Evolutionary conservation across 1,140 invertebrate genomes (phyloP).

Genomic region (Centruroides sculpturatus): DNA sequence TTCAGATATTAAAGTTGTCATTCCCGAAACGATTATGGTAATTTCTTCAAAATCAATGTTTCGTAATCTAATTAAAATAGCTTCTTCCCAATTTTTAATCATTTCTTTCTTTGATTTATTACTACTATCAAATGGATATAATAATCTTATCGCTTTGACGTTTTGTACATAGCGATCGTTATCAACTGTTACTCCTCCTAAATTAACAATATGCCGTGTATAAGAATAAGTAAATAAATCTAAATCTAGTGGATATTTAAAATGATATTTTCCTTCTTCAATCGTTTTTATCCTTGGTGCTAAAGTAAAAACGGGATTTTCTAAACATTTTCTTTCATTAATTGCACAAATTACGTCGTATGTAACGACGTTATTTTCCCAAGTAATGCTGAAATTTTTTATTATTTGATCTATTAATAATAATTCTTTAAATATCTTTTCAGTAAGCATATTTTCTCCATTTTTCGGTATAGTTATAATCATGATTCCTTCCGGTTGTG

Average conservation of each 20-base stretch:
- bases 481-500: constrained; percentile 70
- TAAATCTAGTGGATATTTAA: constrained; percentile 75
- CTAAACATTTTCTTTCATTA: constrained; percentile 64
- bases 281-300: constrained; percentile 62
- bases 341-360: constrained; percentile 67
- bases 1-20: constrained; percentile 69
- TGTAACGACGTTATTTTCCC: constrained; percentile 3
- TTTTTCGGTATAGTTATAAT: constrained; percentile 70
- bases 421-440: constrained; percentile 60
- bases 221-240: constrained; percentile 69
- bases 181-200: constrained; percentile 58
- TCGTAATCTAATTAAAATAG: constrained; percentile 55
- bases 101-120: constrained; percentile 58
- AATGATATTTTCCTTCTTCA: constrained; percentile 49
- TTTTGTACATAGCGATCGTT: constrained; percentile 53
- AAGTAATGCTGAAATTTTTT: constrained; percentile 48
- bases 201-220: constrained; percentile 67
- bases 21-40: constrained; percentile 62
- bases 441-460: constrained; percentile 57
- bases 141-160: constrained; percentile 64
- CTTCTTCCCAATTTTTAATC: constrained; percentile 73
- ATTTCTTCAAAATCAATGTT: constrained; percentile 65
- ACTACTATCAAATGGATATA: constrained; percentile 59
- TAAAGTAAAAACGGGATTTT: constrained; percentile 67
- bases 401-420: constrained; percentile 55